These are phyloP conservation scores for Microcebus jonahi DNA, from an alignment of 2,113 vertebrate genomes.

Conservation along the genomic window DNA sequence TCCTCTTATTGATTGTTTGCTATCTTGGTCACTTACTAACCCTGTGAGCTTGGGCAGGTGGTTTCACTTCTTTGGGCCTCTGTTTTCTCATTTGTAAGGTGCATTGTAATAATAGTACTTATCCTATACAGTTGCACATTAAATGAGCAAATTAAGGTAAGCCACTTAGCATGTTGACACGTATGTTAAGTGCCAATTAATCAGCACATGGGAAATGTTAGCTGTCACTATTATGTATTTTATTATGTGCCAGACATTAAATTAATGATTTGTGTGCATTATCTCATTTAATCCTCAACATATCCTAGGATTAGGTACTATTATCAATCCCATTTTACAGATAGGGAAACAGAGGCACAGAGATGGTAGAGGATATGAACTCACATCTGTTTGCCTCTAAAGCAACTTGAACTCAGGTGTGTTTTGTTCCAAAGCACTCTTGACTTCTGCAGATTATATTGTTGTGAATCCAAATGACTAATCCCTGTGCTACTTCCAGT, in stretches of 20 bases:
- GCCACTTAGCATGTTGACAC: background rate
- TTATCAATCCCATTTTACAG: background rate
- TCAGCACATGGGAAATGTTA: background rate
- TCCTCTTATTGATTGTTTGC: background rate
- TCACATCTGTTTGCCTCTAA: background rate
- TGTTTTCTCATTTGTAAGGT: slow-evolving; percentile 7
- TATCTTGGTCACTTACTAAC: background rate
- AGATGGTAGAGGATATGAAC: background rate
- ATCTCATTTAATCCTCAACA: background rate
- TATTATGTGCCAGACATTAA: background rate
- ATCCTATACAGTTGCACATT: background rate
- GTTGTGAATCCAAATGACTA: background rate
- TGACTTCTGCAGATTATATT: background rate
- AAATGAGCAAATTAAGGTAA: background rate
- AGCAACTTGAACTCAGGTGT: background rate
- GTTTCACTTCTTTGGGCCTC: background rate
- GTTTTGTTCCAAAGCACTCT: background rate
- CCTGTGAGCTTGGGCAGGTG: background rate
- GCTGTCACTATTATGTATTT: background rate
- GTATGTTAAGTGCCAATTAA: background rate
- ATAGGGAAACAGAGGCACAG: background rate
- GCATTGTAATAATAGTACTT: background rate
- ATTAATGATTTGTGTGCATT: background rate
- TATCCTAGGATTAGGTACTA: background rate
- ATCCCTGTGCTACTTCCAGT: background rate